Percentiles rank a stretch among this genome's conserved stretches.
Conservation (phyloP, 2,113 vertebrate genomes). For the Todiramphus chloris region DNA sequence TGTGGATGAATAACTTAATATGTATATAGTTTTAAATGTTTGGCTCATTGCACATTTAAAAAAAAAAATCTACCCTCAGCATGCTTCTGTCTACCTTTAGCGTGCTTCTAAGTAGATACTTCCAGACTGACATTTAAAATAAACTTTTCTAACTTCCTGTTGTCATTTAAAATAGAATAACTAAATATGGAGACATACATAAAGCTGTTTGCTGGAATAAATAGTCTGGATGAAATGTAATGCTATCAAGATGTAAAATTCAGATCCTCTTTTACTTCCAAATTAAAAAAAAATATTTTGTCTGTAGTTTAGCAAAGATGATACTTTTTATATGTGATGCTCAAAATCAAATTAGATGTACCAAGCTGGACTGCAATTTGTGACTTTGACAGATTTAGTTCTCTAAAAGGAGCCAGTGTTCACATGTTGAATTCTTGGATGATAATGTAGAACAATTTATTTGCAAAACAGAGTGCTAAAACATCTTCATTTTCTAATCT, state of each 20-base stretch:
- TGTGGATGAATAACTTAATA: neutral
- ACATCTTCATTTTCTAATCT: neutral
- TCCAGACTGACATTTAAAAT: neutral
- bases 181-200: neutral
- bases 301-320: neutral
- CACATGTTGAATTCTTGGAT: neutral
- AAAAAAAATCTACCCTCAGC: neutral
- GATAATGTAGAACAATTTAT: neutral
- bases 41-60: neutral
- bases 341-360: neutral
- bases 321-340: neutral
- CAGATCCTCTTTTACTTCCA: neutral
- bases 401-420: neutral
- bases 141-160: neutral
- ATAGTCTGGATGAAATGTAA: neutral
- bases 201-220: neutral
- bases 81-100: neutral
- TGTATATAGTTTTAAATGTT: neutral
- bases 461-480: neutral
- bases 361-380: neutral
- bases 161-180: neutral
- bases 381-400: neutral
- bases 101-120: neutral
- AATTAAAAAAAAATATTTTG: neutral
- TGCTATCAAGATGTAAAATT: neutral